These are phyloP conservation scores for Fopius arisanus DNA, from an alignment of 1,140 invertebrate genomes.

Conservation along the genomic window DNA sequence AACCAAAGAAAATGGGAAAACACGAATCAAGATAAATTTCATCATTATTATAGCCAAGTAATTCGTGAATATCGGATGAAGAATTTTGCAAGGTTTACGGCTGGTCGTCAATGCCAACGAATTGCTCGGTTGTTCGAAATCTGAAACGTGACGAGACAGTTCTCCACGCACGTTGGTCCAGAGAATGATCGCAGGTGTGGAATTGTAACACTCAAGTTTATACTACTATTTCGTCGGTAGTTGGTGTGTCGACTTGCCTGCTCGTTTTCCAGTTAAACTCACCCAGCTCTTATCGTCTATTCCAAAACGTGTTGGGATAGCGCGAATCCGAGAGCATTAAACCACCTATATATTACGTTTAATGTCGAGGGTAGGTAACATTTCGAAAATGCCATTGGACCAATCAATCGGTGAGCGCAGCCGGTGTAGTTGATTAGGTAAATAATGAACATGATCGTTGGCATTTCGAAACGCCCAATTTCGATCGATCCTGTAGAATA, in stretches of 20 bases:
- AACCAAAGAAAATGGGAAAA: neutral
- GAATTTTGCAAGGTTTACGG: neutral
- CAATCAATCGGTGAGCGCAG: neutral
- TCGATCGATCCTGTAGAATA: no score
- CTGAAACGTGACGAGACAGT: conserved; percentile 1
- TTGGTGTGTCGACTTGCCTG: conserved; percentile 1
- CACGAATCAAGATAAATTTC: neutral
- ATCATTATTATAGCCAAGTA: neutral
- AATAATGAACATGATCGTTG: neutral
- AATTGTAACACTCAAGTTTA: conserved; percentile 8
- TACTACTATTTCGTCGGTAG: conserved; percentile 5
- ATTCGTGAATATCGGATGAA: neutral
- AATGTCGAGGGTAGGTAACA: neutral
- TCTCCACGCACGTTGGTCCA: neutral
- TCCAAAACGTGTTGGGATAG: neutral
- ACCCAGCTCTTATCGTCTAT: neutral
- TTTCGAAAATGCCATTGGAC: neutral
- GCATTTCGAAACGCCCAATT: neutral
- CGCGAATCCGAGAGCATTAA: neutral
- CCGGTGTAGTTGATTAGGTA: neutral
- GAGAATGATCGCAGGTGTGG: neutral
- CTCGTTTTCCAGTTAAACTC: conserved; percentile 9
- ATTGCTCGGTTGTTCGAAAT: neutral
- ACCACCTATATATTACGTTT: neutral
- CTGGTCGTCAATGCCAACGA: neutral